phyloP scores from a whole-genome alignment of 1,140 invertebrate genomes.

The Drosophila bocqueti region DNA sequence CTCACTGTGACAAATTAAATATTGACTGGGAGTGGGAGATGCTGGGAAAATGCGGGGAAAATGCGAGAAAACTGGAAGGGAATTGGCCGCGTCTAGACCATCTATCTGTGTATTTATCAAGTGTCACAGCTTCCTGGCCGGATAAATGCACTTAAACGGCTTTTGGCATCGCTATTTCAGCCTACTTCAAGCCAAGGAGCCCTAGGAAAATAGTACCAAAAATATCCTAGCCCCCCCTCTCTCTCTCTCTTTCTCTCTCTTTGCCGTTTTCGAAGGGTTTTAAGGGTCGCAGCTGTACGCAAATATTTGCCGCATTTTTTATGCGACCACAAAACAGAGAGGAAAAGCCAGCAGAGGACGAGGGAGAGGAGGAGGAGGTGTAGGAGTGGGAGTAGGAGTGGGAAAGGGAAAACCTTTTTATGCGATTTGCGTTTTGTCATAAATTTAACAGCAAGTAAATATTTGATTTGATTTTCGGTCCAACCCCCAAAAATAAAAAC shows the following conservation, averaged over 20 bases:
- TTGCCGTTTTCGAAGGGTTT: constrained; percentile 13
- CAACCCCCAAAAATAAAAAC: not conserved
- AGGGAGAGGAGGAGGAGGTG: not conserved
- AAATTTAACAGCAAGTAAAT: constrained; percentile 77
- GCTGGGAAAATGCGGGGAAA: not conserved
- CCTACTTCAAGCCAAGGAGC: constrained; percentile 17
- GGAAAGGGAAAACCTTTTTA: constrained; percentile 39
- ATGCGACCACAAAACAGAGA: constrained; percentile 41
- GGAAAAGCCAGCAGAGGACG: constrained; percentile 1
- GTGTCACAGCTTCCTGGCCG: constrained; percentile 28
- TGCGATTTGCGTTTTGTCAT: constrained; percentile 71
- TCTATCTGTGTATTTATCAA: constrained; percentile 36
- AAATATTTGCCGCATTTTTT: constrained; percentile 76
- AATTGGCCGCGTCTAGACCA: constrained; percentile 25
- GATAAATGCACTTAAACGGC: constrained; percentile 72
- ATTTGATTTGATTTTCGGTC: constrained; percentile 69
- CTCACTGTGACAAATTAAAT: constrained; percentile 63
- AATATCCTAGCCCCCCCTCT: not conserved
- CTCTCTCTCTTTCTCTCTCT: too few species aligned
- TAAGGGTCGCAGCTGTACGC: constrained; percentile 61
- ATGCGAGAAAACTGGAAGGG: not conserved
- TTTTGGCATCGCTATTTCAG: constrained; percentile 39
- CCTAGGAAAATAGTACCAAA: constrained; percentile 25
- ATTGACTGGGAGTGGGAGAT: constrained; percentile 32
- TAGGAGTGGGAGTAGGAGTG: not conserved